Conservation (phyloP, 2,888 invertebrate genomes). For the Tinea semifulvella region DNA sequence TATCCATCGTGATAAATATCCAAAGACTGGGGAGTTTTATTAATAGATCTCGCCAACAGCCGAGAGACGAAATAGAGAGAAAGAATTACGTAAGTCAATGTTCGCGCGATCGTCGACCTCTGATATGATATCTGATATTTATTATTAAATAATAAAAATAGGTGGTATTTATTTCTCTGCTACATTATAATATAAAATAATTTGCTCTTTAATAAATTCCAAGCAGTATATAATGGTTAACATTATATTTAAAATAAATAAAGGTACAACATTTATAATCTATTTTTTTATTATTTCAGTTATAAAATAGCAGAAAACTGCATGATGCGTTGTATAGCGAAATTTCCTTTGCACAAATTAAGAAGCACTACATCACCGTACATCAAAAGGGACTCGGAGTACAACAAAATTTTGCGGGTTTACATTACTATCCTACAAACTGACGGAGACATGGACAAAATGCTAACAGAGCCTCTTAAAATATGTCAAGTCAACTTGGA, state of each 20-base stretch:
- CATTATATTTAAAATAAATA: background rate
- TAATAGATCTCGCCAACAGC: too few species aligned
- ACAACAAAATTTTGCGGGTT: slow-evolving; percentile 38
- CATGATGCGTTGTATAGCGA: slow-evolving; percentile 42
- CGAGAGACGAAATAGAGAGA: too few species aligned
- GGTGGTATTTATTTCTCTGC: too few species aligned
- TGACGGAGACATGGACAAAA: background rate
- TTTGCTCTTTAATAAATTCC: too few species aligned
- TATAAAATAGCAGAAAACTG: slow-evolving; percentile 54
- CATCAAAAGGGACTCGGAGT: slow-evolving; percentile 34
- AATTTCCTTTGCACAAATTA: slow-evolving; percentile 45
- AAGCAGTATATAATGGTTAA: too few species aligned
- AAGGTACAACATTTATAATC: background rate
- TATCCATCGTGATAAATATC: too few species aligned
- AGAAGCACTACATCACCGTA: slow-evolving; percentile 37
- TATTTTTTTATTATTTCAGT: slow-evolving; percentile 25
- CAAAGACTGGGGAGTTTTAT: too few species aligned
- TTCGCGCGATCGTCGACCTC: too few species aligned
- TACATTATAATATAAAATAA: too few species aligned
- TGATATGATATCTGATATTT: too few species aligned
- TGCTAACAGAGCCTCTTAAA: background rate
- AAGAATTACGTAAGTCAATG: too few species aligned
- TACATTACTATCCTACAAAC: slow-evolving; percentile 28
- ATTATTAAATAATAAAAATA: too few species aligned
- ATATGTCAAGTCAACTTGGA: slow-evolving; percentile 10